A percentile compares a stretch with the other conserved stretches of the same genome.
phyloP scores from a whole-genome alignment of 2,797 vertebrate genomes.

The Xenops minutus region DNA sequence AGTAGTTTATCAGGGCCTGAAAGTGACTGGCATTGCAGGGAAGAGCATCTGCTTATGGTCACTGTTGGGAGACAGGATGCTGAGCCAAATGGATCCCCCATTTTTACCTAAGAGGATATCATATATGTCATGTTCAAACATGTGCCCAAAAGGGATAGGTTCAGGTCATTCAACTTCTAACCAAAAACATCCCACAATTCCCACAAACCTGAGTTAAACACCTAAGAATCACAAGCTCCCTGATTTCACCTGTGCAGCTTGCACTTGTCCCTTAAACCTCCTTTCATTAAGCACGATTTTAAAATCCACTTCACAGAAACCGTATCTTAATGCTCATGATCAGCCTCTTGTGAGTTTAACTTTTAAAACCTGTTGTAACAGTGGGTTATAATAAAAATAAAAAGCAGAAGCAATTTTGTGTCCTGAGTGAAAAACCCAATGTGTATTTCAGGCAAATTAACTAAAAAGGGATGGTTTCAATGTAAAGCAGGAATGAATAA shows the following conservation, averaged over 20 bases:
- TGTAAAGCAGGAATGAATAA: background rate
- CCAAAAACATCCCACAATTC: background rate
- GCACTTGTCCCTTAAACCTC: background rate
- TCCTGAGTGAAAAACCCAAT: background rate
- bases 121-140: accelerated
- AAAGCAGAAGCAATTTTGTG: background rate
- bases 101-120: background rate
- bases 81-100: background rate
- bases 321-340: background rate
- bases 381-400: too few species aligned
- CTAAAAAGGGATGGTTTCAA: accelerated
- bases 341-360: background rate
- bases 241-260: accelerated
- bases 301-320: background rate
- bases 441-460: background rate
- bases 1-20: background rate
- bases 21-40: background rate
- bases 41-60: background rate
- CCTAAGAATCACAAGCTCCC: background rate
- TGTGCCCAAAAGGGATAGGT: background rate
- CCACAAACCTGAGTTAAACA: background rate
- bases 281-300: background rate
- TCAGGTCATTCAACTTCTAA: background rate
- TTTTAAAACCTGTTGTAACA: background rate
- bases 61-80: background rate